Evolutionary conservation across 2,797 vertebrate genomes (phyloP), one percentile per base, ranked within the genome.

Genomic region (Taeniopygia guttata): DNA sequence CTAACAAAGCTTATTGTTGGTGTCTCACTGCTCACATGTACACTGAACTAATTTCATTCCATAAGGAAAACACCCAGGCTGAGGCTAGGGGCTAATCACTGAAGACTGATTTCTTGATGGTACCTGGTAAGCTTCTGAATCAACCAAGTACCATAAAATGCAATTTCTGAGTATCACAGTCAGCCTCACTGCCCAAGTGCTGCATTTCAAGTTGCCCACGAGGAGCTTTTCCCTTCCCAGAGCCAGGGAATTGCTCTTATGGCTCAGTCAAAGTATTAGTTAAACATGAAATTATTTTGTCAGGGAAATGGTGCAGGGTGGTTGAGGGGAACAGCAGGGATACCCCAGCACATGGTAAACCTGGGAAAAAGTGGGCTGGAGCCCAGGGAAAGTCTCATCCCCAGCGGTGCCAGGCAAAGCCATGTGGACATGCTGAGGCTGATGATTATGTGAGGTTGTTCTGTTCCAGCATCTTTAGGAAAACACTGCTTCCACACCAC

Each of bases 261-360:
- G 4, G 60, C 52, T n/a, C 49, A 6, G 59, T 25, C 54, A 46
- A 78, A 64, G 19, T 4, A 13, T 1, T 1, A 36, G 16, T 79
- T 56, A 64, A 68, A 75, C 20, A 15, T 6, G 16, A 42, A 36
- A 62, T 26, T 34, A 17, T 77, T 62, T 58, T 55, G 16, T 32
- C 23, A 59, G 82, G 62, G 56, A 26, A 56, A 25, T 0, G 11
- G 40, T 16, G 64, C 26, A 11, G 26, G n/a, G 60, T 29, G 63
- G 48, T 23, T 27, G 49, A 54, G 5, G 0, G 5, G 60, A 29
- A 22, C 63, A 38, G 54, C 51, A 64, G 64, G 2, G 42, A 30
- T 4, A 21, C 2, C 48, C 49, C 49, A 54, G n/a, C 8, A 4
- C 20, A 2, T 0, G 5, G 49, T 0, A 27, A 76, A 45, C 12